These are phyloP conservation scores for Hippocampus kuda DNA, from an alignment of 2,797 vertebrate genomes.

Conservation along the genomic window DNA sequence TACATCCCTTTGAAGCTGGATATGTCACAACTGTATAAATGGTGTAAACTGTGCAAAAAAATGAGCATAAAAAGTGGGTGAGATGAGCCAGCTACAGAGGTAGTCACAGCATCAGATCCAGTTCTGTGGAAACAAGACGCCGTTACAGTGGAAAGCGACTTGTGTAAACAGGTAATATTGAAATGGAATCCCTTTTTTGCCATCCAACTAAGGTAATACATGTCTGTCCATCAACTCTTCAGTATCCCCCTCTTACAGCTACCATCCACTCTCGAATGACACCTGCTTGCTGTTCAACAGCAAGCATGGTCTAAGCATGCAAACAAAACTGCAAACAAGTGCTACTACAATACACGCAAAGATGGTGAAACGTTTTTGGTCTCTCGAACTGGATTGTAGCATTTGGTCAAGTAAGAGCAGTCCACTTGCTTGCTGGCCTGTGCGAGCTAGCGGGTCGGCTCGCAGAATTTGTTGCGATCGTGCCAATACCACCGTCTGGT, in stretches of 20 bases:
- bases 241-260: not conserved
- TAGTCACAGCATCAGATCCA: constrained; percentile 2
- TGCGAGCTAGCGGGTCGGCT: not conserved
- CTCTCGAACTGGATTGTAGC: constrained; percentile 23
- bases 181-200: not conserved
- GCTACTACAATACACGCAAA: constrained; percentile 2
- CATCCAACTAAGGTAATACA: not conserved
- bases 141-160: not conserved
- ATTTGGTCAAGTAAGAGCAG: constrained; percentile 41
- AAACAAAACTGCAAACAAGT: constrained; percentile 20
- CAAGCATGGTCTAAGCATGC: constrained; percentile 19
- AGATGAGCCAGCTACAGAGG: constrained; percentile 1
- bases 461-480: not conserved
- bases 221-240: not conserved
- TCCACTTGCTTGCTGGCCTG: constrained; percentile 30
- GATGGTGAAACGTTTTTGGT: constrained; percentile 6
- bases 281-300: constrained; percentile 3
- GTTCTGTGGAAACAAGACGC: not conserved
- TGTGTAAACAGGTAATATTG: not conserved
- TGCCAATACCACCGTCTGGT: not conserved
- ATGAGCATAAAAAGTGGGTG: not conserved
- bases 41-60: not conserved
- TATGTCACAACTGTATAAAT: not conserved
- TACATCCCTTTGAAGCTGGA: not conserved
- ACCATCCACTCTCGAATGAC: not conserved